Percentiles rank a stretch among this genome's conserved stretches.
These are phyloP conservation scores for Hozukius guyotensis DNA, from an alignment of 2,797 vertebrate genomes.

Conservation along the genomic window DNA sequence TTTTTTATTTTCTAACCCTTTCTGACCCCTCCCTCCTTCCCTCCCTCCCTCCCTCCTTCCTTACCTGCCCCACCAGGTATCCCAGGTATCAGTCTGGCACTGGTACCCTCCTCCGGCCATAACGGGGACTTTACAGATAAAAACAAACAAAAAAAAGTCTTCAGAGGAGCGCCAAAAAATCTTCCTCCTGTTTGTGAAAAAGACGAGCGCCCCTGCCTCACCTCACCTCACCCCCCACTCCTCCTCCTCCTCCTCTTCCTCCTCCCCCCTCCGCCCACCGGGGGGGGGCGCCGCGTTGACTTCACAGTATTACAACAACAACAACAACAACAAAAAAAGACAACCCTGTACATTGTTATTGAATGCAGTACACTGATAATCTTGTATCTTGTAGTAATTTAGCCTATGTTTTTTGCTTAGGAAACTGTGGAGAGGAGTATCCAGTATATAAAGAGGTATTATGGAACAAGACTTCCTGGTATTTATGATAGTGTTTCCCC, in stretches of 20 bases:
- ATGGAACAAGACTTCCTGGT: conserved; percentile 80
- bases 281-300: conserved; percentile 54
- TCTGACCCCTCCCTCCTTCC: not conserved
- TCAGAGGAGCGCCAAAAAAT: conserved; percentile 47
- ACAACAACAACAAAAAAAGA: conserved; percentile 34
- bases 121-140: conserved; percentile 19
- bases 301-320: conserved; percentile 79
- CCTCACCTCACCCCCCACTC: not conserved
- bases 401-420: conserved; percentile 81
- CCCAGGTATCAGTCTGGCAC: conserved; percentile 81
- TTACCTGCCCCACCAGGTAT: conserved; percentile 27
- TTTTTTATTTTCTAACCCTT: not conserved
- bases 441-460: conserved; percentile 83
- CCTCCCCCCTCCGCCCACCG: conserved; percentile 5
- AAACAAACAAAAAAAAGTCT: conserved; percentile 11
- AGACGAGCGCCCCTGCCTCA: conserved; percentile 38
- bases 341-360: conserved; percentile 82
- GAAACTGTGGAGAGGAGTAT: conserved; percentile 74
- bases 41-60: not conserved
- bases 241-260: not conserved
- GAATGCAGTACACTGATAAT: conserved; percentile 85
- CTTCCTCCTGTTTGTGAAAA: conserved; percentile 61
- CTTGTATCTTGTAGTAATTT: conserved; percentile 85
- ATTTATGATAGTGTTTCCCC: conserved; percentile 74
- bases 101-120: conserved; percentile 66